Evolutionary conservation across 2,888 invertebrate species (phyloP).

Genomic region (Acanthacorydalis orientalis): DNA sequence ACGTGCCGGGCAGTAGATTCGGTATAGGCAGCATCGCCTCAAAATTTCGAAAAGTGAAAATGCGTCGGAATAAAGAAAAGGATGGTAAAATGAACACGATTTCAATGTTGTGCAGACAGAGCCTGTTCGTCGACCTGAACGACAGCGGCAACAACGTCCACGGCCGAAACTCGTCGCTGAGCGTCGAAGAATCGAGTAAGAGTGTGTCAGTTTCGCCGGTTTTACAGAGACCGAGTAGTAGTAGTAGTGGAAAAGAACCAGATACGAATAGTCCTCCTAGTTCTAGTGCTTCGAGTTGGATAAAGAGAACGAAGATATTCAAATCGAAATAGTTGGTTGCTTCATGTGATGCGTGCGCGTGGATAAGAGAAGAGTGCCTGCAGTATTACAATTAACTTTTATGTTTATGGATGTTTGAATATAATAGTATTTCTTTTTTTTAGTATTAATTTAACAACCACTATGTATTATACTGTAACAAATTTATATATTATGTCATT

Average conservation of each 20-base stretch:
- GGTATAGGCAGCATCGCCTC: constrained; percentile 38
- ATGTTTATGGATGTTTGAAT: too few species aligned
- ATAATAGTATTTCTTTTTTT: too few species aligned
- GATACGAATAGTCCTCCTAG: constrained; percentile 14
- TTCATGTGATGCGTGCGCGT: too few species aligned
- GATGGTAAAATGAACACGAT: constrained; percentile 38
- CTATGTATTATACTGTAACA: too few species aligned
- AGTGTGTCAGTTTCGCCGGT: constrained; percentile 13
- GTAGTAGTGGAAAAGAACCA: constrained; percentile 6
- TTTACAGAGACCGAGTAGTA: constrained; percentile 13
- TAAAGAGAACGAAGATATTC: constrained; percentile 18
- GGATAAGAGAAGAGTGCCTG: too few species aligned
- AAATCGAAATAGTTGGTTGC: constrained; percentile 13
- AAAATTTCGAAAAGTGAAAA: constrained; percentile 38
- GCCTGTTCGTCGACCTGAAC: constrained; percentile 45
- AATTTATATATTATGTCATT: too few species aligned
- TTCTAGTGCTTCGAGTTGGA: constrained; percentile 18
- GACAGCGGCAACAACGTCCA: constrained; percentile 7
- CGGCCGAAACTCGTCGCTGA: constrained; percentile 9
- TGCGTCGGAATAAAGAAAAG: constrained; percentile 25
- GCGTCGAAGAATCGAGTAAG: constrained; percentile 9
- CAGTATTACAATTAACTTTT: too few species aligned
- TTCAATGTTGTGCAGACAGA: constrained; percentile 56
- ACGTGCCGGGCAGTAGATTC: constrained; percentile 25
- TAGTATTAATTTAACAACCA: too few species aligned